Percentiles rank a stretch among this genome's conserved stretches.
Conservation (phyloP, 2,113 vertebrate species). For the Cephalopterus ornatus region DNA sequence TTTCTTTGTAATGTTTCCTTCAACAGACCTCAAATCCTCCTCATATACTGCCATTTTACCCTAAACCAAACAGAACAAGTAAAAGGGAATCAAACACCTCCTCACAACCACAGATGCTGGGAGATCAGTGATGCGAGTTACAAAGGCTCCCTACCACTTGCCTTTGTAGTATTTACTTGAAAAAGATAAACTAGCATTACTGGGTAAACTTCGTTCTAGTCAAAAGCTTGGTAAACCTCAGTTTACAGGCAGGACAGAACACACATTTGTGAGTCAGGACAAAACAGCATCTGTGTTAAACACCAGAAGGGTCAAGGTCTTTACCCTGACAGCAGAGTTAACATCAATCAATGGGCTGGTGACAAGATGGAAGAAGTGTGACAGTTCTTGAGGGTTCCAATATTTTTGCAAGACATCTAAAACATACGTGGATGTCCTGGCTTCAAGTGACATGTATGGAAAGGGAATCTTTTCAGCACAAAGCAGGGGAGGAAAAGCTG, state of each 20-base stretch:
- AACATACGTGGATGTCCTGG: not conserved
- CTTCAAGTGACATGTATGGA: not conserved
- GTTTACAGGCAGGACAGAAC: not conserved
- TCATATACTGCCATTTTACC: not conserved
- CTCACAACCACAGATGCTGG: not conserved
- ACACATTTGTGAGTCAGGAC: not conserved
- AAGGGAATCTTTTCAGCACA: not conserved
- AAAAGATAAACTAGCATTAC: not conserved
- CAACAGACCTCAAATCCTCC: not conserved
- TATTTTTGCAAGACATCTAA: not conserved
- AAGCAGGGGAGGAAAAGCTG: not conserved
- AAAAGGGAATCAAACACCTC: not conserved
- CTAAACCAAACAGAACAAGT: not conserved
- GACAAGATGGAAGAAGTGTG: not conserved
- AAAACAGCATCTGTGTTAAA: not conserved
- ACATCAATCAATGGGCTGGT: not conserved
- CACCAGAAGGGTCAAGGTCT: not conserved
- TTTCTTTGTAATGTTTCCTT: not conserved
- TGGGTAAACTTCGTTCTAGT: not conserved
- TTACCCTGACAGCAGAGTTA: not conserved
- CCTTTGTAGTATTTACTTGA: not conserved
- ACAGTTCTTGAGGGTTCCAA: not conserved
- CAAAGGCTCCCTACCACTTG: not conserved
- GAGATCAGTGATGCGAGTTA: not conserved
- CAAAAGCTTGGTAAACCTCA: not conserved